Percentiles rank a stretch among this genome's conserved stretches.
phyloP scores from a whole-genome alignment of 2,888 invertebrate genomes.

The Phoenoteleia sp. region DNA sequence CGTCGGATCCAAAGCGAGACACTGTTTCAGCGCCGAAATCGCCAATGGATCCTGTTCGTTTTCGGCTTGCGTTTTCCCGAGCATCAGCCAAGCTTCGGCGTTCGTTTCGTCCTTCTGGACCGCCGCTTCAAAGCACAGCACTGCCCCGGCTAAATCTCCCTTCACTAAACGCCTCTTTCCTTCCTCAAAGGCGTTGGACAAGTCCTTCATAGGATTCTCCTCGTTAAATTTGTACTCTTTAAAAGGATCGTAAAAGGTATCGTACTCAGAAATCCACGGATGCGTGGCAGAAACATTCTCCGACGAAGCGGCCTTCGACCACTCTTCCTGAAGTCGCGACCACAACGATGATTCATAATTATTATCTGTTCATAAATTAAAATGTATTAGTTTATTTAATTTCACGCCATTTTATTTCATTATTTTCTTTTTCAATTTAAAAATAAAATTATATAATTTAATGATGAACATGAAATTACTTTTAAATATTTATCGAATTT shows the following conservation, averaged over 20 bases:
- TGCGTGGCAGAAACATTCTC: slow-evolving; percentile 87
- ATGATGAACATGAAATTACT: no score
- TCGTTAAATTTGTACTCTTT: slow-evolving; percentile 93
- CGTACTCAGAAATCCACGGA: slow-evolving; percentile 92
- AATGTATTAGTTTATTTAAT: no score
- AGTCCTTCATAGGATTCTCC: slow-evolving; percentile 94
- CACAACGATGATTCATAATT: slow-evolving; percentile 87
- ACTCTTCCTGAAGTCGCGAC: slow-evolving; percentile 91
- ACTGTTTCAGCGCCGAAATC: slow-evolving; percentile 96
- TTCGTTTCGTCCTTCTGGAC: slow-evolving; percentile 94
- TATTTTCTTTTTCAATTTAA: not conserved
- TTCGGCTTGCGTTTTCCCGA: slow-evolving; percentile 98
- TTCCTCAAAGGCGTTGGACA: slow-evolving; percentile 93
- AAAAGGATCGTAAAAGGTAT: slow-evolving; percentile 89
- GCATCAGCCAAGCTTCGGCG: slow-evolving; percentile 94
- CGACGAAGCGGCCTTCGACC: slow-evolving; percentile 90
- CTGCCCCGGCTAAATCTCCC: slow-evolving; percentile 98
- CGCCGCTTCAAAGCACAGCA: slow-evolving; percentile 98
- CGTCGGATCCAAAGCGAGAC: slow-evolving; percentile 92
- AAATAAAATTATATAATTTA: no score
- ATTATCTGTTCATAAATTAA: slow-evolving; percentile 88
- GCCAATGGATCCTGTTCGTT: slow-evolving; percentile 99
- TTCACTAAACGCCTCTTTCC: slow-evolving; percentile 94
- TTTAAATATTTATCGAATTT: no score
- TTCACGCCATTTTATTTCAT: no score